Percentiles rank a stretch among this genome's conserved stretches.
These are phyloP conservation scores for Formica selysi DNA, from an alignment of 1,140 invertebrate species.

Conservation along the genomic window DNA sequence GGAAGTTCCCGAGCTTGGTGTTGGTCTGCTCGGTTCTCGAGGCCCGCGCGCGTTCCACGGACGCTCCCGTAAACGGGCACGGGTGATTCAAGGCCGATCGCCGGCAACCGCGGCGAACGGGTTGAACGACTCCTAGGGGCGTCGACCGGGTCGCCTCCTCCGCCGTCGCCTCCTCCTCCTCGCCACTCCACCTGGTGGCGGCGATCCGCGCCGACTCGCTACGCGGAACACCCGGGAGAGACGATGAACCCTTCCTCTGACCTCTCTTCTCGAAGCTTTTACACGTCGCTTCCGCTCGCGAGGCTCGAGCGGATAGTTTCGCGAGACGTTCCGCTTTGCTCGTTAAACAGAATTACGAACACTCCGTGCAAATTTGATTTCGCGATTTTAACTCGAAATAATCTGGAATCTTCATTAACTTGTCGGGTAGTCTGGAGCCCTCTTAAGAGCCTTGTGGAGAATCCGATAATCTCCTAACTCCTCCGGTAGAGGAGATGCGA, in stretches of 20 bases:
- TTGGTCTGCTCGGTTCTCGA: constrained; percentile 73
- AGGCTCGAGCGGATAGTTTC: not conserved
- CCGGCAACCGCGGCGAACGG: constrained; percentile 66
- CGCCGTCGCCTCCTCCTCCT: constrained; percentile 32
- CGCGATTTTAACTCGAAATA: not conserved
- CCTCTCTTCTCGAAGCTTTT: constrained; percentile 42
- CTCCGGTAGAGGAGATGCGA: not conserved
- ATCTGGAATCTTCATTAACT: constrained; percentile 30
- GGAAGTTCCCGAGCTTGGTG: constrained; percentile 76
- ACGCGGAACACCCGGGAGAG: constrained; percentile 59
- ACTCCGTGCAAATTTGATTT: constrained; percentile 33
- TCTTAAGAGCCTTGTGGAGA: not conserved
- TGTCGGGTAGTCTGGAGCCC: not conserved
- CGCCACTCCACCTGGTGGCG: constrained; percentile 29
- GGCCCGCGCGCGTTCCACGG: constrained; percentile 64
- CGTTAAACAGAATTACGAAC: constrained; percentile 11
- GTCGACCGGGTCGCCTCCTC: constrained; percentile 71
- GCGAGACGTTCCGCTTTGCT: constrained; percentile 8
- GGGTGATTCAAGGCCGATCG: constrained; percentile 83
- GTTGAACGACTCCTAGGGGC: constrained; percentile 78
- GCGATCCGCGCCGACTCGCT: constrained; percentile 56
- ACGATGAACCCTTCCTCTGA: constrained; percentile 51
- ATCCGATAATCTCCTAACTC: constrained; percentile 26
- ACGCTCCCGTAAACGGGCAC: constrained; percentile 78
- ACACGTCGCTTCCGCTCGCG: constrained; percentile 35